Evolutionary conservation across 1,140 invertebrate species (phyloP).

Genomic region (Macrobrachium nipponense): DNA sequence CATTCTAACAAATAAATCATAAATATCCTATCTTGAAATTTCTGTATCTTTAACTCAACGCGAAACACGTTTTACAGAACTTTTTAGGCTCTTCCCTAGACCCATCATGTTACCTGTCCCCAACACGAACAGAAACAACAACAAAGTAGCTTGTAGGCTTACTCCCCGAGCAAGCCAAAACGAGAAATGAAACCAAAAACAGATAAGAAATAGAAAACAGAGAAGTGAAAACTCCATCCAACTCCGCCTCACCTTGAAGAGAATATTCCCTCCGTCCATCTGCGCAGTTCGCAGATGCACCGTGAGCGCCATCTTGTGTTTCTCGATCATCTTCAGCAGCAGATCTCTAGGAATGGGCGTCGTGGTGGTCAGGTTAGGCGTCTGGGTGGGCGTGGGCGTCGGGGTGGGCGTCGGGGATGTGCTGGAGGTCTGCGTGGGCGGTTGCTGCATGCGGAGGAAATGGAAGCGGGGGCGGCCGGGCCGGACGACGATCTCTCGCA

Average conservation of each 20-base stretch:
- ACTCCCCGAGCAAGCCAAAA: too few species aligned
- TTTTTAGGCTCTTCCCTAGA: too few species aligned
- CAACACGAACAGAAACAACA: too few species aligned
- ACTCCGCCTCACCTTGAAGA: conserved; percentile 46
- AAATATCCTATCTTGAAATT: too few species aligned
- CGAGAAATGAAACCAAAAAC: neutral
- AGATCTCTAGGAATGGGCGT: conserved; percentile 44
- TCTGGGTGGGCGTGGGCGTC: conserved; percentile 23
- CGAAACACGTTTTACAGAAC: too few species aligned
- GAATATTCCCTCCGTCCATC: conserved; percentile 56
- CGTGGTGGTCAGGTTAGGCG: conserved; percentile 10
- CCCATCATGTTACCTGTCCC: too few species aligned
- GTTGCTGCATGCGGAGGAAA: neutral
- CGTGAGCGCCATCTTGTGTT: conserved; percentile 52
- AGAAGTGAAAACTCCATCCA: neutral
- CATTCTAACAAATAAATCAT: too few species aligned
- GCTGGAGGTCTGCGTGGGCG: neutral
- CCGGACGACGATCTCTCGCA: conserved; percentile 8
- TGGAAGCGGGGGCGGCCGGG: conserved; percentile 40
- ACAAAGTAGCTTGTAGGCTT: too few species aligned
- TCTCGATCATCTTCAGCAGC: conserved; percentile 38
- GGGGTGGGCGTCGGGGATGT: conserved; percentile 12
- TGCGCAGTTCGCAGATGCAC: conserved; percentile 45
- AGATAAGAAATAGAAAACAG: neutral
- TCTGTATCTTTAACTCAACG: too few species aligned